Conservation (phyloP, 30 jellyfish, hydroid and myxozoan genomes). For the Clytia hemisphaerica region DNA sequence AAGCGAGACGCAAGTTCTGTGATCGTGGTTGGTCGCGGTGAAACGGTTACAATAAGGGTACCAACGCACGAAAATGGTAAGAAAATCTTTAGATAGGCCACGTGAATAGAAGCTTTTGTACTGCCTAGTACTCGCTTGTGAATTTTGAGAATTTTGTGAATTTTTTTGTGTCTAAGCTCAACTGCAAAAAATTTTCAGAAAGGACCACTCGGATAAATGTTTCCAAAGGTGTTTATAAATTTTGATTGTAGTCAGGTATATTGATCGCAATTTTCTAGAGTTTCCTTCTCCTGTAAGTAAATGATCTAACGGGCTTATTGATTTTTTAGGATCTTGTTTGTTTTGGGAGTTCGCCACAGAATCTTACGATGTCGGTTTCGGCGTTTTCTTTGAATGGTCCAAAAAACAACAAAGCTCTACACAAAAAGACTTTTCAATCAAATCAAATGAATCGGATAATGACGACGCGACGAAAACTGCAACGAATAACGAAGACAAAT, state of each 20-base stretch:
- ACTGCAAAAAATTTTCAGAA: no score
- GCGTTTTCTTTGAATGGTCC: constrained; percentile 90
- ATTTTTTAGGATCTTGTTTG: constrained; percentile 65
- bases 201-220: no score
- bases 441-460: constrained; percentile 16
- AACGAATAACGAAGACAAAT: background rate
- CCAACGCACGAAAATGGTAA: constrained; percentile 96
- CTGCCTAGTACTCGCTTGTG: no score
- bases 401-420: no score
- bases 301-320: background rate
- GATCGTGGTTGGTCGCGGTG: constrained; percentile 93
- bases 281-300: background rate
- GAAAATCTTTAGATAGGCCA: constrained; percentile 4
- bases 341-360: constrained; percentile 98
- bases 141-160: no score
- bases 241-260: background rate
- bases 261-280: background rate
- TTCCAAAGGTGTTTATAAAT: no score
- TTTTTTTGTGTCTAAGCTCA: no score
- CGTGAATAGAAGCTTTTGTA: no score
- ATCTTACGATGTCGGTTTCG: constrained; percentile 84
- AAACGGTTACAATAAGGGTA: constrained; percentile 90
- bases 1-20: constrained; percentile 94
- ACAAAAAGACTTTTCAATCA: constrained; percentile 35
- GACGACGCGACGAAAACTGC: constrained; percentile 8